Evolutionary conservation across 2,797 vertebrate species (phyloP).

Genomic region (Oreochromis grahami): DNA sequence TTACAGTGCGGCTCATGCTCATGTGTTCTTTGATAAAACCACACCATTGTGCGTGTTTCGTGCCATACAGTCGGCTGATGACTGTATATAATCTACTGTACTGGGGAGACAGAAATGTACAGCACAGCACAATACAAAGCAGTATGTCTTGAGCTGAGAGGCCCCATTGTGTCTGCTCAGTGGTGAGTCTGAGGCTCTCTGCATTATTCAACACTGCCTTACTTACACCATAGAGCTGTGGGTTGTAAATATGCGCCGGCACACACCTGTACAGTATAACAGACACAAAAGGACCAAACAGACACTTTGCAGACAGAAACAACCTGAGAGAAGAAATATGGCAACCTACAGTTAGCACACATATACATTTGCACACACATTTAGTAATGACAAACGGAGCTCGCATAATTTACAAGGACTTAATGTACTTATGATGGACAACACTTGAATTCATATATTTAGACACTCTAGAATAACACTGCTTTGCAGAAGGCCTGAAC

Average conservation of each 20-base stretch:
- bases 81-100: background rate
- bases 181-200: slow-evolving; percentile 41
- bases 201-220: slow-evolving; percentile 62
- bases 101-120: slow-evolving; percentile 7
- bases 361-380: background rate
- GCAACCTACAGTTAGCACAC: background rate
- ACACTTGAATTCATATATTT: background rate
- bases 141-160: slow-evolving; percentile 43
- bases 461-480: background rate
- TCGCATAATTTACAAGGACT: background rate
- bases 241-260: slow-evolving; percentile 35
- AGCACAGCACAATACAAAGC: slow-evolving; percentile 16
- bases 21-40: background rate
- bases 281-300: background rate
- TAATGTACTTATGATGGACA: background rate
- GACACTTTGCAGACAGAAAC: background rate
- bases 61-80: background rate
- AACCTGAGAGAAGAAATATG: background rate
- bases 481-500: background rate
- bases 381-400: background rate
- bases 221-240: slow-evolving; percentile 50
- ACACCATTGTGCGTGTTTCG: background rate
- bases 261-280: slow-evolving; percentile 6
- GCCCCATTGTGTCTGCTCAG: slow-evolving; percentile 54
- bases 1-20: background rate